Conservation (phyloP, 2,888 invertebrate species). For the Nemotelus nigrinus region DNA sequence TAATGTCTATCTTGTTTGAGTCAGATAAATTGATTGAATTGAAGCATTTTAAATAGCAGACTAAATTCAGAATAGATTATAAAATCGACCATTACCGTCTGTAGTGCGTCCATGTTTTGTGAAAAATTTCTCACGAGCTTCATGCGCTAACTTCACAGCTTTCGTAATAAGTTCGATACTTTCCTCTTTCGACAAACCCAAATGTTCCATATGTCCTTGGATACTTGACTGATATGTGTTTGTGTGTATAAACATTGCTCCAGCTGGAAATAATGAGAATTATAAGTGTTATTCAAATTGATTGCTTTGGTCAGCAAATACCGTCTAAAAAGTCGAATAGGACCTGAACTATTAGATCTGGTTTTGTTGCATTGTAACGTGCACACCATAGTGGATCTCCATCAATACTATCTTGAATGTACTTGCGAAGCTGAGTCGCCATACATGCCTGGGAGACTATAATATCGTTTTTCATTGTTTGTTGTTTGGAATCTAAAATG, state of each 20-base stretch:
- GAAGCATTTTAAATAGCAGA: no score
- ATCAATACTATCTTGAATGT: constrained; percentile 79
- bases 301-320: constrained; percentile 57
- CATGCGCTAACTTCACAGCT: constrained; percentile 78
- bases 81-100: constrained; percentile 1
- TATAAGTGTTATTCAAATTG: background rate
- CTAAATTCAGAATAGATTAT: background rate
- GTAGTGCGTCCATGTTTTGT: constrained; percentile 62
- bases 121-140: constrained; percentile 73
- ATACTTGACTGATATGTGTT: constrained; percentile 90
- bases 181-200: constrained; percentile 74
- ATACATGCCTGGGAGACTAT: constrained; percentile 78
- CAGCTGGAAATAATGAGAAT: constrained; percentile 67
- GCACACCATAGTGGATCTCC: constrained; percentile 92
- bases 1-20: background rate
- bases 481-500: background rate
- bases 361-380: constrained; percentile 80
- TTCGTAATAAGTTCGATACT: constrained; percentile 77
- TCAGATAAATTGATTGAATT: background rate
- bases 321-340: constrained; percentile 85
- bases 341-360: constrained; percentile 79
- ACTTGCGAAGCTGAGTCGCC: constrained; percentile 80
- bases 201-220: constrained; percentile 78
- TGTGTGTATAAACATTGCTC: constrained; percentile 86
- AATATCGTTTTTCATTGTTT: background rate